phyloP scores from a whole-genome alignment of 2,113 vertebrate species.

The Microtus oregoni region DNA sequence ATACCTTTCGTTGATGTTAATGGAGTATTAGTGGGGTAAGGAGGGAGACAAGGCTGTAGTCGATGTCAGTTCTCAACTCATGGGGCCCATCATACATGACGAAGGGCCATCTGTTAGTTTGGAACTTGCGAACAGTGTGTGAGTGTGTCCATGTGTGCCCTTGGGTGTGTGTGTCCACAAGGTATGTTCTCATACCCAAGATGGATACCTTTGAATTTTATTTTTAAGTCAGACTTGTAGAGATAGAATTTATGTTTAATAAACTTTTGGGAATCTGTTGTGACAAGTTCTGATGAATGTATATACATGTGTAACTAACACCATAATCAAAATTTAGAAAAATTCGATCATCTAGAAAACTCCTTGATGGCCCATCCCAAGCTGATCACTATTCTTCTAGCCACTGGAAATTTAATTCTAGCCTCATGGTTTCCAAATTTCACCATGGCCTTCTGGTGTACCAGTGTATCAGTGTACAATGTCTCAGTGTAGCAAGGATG shows the following conservation, averaged over 20 bases:
- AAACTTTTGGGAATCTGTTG: neutral
- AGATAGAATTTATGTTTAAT: neutral
- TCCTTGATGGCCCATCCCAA: neutral
- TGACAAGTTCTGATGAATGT: neutral
- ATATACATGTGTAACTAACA: no score
- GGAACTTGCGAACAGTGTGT: neutral
- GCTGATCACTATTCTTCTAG: neutral
- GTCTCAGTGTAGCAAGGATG: fast-evolving
- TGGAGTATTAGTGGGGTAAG: neutral
- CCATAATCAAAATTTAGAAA: neutral
- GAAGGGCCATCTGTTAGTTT: neutral
- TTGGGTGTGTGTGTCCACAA: neutral
- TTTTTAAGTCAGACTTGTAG: neutral
- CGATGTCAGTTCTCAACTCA: neutral
- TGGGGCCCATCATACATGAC: neutral
- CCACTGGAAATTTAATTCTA: neutral
- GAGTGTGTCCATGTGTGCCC: no score
- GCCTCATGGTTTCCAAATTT: neutral
- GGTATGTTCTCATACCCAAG: neutral
- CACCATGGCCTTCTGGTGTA: no score
- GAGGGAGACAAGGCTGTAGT: neutral
- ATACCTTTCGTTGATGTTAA: neutral
- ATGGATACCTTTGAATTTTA: neutral
- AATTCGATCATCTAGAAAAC: neutral
- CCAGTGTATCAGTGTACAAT: fast-evolving